Evolutionary conservation across 2,113 vertebrate genomes (phyloP).

Genomic region (Leptocoma aspasia): DNA sequence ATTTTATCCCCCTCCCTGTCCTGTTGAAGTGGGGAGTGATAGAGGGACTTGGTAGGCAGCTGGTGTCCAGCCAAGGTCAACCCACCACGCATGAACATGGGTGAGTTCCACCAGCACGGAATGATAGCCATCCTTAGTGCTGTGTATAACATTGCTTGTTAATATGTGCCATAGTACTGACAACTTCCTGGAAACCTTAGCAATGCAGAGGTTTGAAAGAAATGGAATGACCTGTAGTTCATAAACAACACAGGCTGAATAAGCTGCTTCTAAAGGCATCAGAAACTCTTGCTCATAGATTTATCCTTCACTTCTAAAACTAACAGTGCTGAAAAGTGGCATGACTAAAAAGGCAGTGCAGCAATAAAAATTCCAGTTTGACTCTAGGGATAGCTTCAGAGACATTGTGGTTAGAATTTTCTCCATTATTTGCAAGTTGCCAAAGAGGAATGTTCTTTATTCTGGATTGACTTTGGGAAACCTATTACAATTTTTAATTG

Average conservation of each 20-base stretch:
- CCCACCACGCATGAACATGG: background rate
- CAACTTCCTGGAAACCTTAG: conserved; percentile 2
- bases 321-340: conserved; percentile 47
- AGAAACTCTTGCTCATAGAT: conserved; percentile 55
- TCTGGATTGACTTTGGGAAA: conserved; percentile 42
- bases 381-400: conserved; percentile 62
- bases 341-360: conserved; percentile 43
- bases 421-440: conserved; percentile 46
- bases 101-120: background rate
- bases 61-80: background rate
- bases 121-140: background rate
- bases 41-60: background rate
- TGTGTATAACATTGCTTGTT: background rate
- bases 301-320: conserved; percentile 41
- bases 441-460: conserved; percentile 40
- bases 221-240: background rate
- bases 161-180: background rate
- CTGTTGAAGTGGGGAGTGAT: background rate
- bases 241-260: conserved; percentile 37
- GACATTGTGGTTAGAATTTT: conserved; percentile 58
- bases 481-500: conserved; percentile 36
- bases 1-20: background rate
- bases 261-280: conserved; percentile 27
- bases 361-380: conserved; percentile 61
- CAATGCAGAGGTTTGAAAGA: background rate